Base-by-base conservation (phyloP, 2,888 invertebrate genomes). In the Cryptus viduatorius region DNA sequence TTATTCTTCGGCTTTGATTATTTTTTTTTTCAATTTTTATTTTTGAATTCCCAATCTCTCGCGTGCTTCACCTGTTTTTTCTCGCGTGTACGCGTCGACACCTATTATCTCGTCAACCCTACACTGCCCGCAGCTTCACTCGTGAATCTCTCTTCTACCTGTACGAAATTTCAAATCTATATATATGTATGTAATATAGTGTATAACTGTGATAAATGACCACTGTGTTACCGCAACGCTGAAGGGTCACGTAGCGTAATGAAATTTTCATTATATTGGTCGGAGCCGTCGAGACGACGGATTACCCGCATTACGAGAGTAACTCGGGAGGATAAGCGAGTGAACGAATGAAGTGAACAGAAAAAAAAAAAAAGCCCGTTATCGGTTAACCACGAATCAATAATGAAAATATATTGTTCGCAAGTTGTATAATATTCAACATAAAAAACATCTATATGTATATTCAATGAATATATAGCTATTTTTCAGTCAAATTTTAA, bases 261-360 rank as follows among this genome's bases (percentile, higher is more conserved):
- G 83, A 83, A 83, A 83, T 83, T 83, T 61, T 79, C 83, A 79
- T 83, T 79, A 83, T 79, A 83, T 83, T 76, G 53, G 48, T 59
- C 29, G 48, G 48, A 46, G 68, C 29, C 14, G 46, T 61, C 72
- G 44, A 68, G 68, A 48, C 80, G 59, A 75, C 67, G 78, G 82
- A 82, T 82, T 79, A 82, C 78, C 37, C 56, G 46, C 56, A 82
- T 78, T 67, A 68, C 50, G 31, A 61, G 61, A 61, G 61, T 61
- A 61, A 61, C 61, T 14, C 29, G 29, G 31, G 31, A 29, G n/a
- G 10, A 72, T 4, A 37, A 12, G 8, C 14, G n/a, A 56, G 14
- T 29, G 19, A 12, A 14, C 44, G 48, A 72, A 56, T 12, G 59
- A 37, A n/a, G 24, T 29, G 4, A 7, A 77, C 44, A 77, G 68